phyloP scores from a whole-genome alignment of 1,140 invertebrate genomes.

The Zaprionus tsacasi region DNA sequence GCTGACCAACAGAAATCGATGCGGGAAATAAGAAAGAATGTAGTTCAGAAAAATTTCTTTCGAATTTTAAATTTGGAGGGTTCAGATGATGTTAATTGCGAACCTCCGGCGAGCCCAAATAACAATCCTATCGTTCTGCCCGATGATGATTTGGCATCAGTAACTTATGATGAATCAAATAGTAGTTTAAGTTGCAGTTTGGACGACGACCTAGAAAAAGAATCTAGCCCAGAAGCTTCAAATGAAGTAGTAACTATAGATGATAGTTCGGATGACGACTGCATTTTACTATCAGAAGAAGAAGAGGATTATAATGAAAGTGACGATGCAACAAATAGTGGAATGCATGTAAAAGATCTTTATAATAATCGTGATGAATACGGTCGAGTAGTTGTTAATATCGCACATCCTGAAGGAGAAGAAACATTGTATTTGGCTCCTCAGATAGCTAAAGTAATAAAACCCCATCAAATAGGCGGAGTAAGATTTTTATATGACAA shows the following conservation, averaged over 20 bases:
- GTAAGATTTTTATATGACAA: constrained; percentile 98
- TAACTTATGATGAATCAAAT: constrained; percentile 69
- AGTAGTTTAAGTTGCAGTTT: constrained; percentile 72
- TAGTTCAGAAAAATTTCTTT: constrained; percentile 84
- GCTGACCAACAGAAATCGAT: constrained; percentile 93
- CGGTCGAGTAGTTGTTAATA: constrained; percentile 96
- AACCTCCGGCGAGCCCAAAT: constrained; percentile 32
- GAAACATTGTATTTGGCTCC: constrained; percentile 96
- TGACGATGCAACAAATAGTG: constrained; percentile 88
- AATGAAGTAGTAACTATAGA: constrained; percentile 87
- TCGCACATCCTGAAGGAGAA: constrained; percentile 97
- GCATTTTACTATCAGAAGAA: constrained; percentile 89
- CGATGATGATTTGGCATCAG: constrained; percentile 66
- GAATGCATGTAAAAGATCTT: constrained; percentile 95
- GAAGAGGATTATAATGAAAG: constrained; percentile 86
- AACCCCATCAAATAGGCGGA: constrained; percentile 99
- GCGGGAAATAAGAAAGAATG: constrained; percentile 86
- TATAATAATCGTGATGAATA: constrained; percentile 96
- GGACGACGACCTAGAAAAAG: constrained; percentile 83
- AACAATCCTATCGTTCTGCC: constrained; percentile 50
- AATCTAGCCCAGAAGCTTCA: constrained; percentile 52
- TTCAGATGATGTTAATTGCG: constrained; percentile 53
- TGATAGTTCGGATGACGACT: constrained; percentile 90
- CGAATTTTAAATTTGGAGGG: constrained; percentile 84
- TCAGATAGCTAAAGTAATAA: constrained; percentile 96